Conservation (phyloP, 2,113 vertebrate species). For the Vulpes lagopus region DNA sequence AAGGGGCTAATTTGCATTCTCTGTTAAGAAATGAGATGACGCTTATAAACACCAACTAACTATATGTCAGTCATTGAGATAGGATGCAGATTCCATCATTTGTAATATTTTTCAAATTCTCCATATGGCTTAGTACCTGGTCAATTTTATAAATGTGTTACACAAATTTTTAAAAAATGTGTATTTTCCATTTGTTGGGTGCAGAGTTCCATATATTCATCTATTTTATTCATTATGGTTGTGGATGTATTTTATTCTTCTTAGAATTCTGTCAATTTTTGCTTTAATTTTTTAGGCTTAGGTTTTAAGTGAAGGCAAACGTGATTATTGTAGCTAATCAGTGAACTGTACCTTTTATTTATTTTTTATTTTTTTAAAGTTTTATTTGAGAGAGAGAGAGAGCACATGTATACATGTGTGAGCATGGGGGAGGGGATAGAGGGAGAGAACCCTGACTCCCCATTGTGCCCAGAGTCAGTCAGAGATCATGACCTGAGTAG, state of each 20-base stretch:
- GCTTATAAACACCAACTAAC: neutral
- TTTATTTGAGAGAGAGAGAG: neutral
- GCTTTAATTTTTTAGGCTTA: neutral
- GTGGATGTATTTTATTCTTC: neutral
- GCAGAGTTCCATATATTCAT: neutral
- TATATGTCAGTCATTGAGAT: neutral
- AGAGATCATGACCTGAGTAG: neutral
- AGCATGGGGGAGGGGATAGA: neutral
- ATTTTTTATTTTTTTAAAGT: neutral
- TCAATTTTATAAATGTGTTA: neutral
- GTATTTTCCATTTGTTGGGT: neutral
- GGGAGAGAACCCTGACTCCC: neutral
- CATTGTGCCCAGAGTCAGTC: neutral
- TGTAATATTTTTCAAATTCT: neutral
- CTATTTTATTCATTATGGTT: neutral
- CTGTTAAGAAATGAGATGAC: constrained; percentile 14
- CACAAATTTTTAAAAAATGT: neutral
- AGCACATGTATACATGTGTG: neutral
- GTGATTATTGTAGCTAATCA: neutral
- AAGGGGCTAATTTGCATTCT: neutral
- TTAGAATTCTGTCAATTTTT: constrained; percentile 35
- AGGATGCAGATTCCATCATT: neutral
- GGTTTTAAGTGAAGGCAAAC: neutral
- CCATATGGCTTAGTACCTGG: neutral
- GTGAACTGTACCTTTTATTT: neutral